These are phyloP conservation scores for Stramonita haemastoma DNA, from an alignment of 2,888 invertebrate genomes.

Conservation along the genomic window DNA sequence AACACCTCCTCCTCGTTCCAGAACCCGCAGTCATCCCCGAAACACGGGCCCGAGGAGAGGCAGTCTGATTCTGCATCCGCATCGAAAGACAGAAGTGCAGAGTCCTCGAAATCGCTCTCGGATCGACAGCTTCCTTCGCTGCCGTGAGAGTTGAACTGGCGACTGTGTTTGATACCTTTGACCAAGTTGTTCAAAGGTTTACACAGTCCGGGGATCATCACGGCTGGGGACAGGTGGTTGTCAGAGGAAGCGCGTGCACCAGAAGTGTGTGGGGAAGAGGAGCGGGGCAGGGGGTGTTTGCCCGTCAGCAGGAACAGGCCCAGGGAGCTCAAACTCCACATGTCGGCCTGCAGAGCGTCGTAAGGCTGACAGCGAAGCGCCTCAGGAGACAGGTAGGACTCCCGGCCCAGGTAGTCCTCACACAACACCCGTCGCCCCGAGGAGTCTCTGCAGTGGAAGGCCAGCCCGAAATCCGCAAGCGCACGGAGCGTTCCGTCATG, in stretches of 20 bases:
- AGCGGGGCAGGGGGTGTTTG: constrained; percentile 37
- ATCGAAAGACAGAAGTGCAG: not conserved
- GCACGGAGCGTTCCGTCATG: constrained; percentile 44
- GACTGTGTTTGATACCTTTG: too few species aligned
- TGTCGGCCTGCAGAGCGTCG: constrained; percentile 47
- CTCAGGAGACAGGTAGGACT: constrained; percentile 54
- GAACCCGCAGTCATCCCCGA: not conserved
- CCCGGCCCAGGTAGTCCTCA: constrained; percentile 52
- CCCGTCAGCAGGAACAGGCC: constrained; percentile 49
- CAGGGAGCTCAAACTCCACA: constrained; percentile 56
- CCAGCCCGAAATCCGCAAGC: constrained; percentile 56
- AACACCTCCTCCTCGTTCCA: not conserved
- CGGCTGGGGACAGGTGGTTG: not conserved
- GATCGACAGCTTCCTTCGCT: constrained; percentile 28
- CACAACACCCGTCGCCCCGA: constrained; percentile 33
- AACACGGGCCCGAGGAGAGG: not conserved
- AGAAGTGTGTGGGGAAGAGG: not conserved
- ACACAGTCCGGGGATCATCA: not conserved
- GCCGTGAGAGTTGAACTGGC: not conserved
- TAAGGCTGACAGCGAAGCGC: constrained; percentile 46
- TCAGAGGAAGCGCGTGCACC: not conserved
- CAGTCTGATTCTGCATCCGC: not conserved
- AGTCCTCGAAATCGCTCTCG: constrained; percentile 13
- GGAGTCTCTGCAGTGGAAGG: constrained; percentile 46
- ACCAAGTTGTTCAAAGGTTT: too few species aligned